Conservation (phyloP, 2,888 invertebrate species). For the Oligia strigilis region DNA sequence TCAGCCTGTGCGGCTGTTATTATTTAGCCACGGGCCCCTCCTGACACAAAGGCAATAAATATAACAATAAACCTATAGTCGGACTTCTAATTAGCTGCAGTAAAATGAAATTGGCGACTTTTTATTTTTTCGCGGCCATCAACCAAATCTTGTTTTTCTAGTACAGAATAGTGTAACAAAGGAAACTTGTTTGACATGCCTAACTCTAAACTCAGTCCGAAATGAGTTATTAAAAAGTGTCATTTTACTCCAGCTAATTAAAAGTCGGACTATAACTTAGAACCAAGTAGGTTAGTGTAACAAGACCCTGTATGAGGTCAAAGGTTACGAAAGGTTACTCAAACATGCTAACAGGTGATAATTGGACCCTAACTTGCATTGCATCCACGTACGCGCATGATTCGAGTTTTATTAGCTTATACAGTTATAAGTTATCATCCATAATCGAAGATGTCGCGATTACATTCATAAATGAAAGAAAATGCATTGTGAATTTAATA, state of each 20-base stretch:
- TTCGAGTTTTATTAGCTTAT: constrained; percentile 68
- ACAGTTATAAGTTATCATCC: constrained; percentile 52
- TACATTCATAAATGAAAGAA: constrained; percentile 25
- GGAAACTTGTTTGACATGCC: too few species aligned
- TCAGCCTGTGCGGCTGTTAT: too few species aligned
- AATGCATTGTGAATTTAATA: constrained; percentile 7
- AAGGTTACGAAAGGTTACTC: constrained; percentile 77
- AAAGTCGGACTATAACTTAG: constrained; percentile 3
- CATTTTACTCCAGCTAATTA: too few species aligned
- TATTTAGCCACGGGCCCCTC: too few species aligned
- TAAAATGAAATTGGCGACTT: too few species aligned
- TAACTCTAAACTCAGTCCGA: too few species aligned
- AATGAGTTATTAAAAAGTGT: too few species aligned
- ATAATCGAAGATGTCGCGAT: constrained; percentile 47
- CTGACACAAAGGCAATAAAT: constrained; percentile 17
- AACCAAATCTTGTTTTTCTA: too few species aligned
- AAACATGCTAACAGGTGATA: constrained; percentile 81
- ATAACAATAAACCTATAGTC: too few species aligned
- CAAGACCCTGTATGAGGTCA: constrained; percentile 77
- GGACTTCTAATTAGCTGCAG: too few species aligned
- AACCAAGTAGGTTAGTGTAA: constrained; percentile 78
- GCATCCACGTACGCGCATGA: constrained; percentile 79
- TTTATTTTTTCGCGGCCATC: too few species aligned
- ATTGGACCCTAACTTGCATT: constrained; percentile 81
- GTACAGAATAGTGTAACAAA: too few species aligned